These are phyloP conservation scores for Bombus polaris DNA, from an alignment of 1,140 invertebrate species.

Conservation along the genomic window DNA sequence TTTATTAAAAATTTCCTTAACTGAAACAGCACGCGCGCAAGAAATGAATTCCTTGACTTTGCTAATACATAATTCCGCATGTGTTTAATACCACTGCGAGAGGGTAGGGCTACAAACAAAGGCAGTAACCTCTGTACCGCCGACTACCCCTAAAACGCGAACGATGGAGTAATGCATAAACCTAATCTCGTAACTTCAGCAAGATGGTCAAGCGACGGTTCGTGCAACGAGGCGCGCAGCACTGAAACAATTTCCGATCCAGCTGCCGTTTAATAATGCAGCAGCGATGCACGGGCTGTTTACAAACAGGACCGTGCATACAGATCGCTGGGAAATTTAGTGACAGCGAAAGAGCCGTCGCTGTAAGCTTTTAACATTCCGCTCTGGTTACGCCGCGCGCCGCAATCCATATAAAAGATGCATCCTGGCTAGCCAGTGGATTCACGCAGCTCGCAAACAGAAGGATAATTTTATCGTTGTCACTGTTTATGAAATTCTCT, in stretches of 20 bases:
- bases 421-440: not conserved
- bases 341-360: constrained; percentile 7
- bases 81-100: not conserved
- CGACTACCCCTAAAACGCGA: not conserved
- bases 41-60: too few relatives aligned
- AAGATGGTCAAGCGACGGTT: not conserved
- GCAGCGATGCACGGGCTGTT: constrained; percentile 6
- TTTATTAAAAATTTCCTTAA: not conserved
- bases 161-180: not conserved
- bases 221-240: not conserved
- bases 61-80: not conserved
- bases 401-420: constrained; percentile 17
- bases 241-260: constrained; percentile 22
- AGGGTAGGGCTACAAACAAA: not conserved
- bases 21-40: not conserved
- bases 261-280: constrained; percentile 23
- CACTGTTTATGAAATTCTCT: not conserved
- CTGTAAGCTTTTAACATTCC: constrained; percentile 24
- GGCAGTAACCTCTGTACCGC: not conserved
- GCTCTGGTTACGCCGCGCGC: constrained; percentile 7
- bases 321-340: constrained; percentile 28
- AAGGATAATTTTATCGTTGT: not conserved
- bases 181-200: not conserved
- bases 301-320: constrained; percentile 21
- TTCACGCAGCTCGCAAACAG: not conserved